Percentiles rank a stretch among this genome's conserved stretches.
Evolutionary conservation across 2,888 invertebrate genomes (phyloP).

Genomic region (Ernsta delagoae): DNA sequence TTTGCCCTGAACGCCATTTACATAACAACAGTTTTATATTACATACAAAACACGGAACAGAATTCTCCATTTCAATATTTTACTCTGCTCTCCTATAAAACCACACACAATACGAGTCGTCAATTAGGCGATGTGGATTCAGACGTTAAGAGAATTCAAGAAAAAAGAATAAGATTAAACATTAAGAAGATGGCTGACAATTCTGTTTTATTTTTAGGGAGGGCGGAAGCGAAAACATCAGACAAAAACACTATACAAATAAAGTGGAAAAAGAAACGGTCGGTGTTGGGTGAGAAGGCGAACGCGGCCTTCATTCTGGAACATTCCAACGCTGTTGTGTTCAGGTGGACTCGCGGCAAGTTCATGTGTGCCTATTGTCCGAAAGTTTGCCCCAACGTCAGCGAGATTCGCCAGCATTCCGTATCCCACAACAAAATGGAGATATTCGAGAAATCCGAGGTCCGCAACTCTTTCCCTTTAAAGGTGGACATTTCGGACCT

Average conservation of each 20-base stretch:
- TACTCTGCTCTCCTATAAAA: too few relatives aligned
- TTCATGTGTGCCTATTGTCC: slow-evolving; percentile 69
- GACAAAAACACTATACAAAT: slow-evolving; percentile 45
- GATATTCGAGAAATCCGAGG: slow-evolving; percentile 53
- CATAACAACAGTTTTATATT: too few relatives aligned
- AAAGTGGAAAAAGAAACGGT: slow-evolving; percentile 60
- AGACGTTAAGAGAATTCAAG: slow-evolving; percentile 42
- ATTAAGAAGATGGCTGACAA: slow-evolving; percentile 25
- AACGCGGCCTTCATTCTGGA: slow-evolving; percentile 65
- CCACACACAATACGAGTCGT: slow-evolving; percentile 46
- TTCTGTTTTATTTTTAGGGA: slow-evolving; percentile 63
- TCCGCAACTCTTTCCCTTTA: slow-evolving; percentile 60
- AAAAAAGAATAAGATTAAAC: slow-evolving; percentile 48
- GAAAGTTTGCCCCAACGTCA: slow-evolving; percentile 49
- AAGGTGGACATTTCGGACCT: slow-evolving; percentile 65
- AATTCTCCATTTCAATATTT: too few relatives aligned
- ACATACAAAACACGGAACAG: too few relatives aligned
- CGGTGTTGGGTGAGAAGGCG: slow-evolving; percentile 53
- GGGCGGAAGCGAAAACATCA: slow-evolving; percentile 44
- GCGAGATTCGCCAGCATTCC: slow-evolving; percentile 57
- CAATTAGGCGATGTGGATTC: neutral
- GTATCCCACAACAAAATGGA: slow-evolving; percentile 55
- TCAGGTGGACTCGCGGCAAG: slow-evolving; percentile 64
- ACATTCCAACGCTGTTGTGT: slow-evolving; percentile 65
- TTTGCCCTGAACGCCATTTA: too few relatives aligned